Conservation (phyloP, 2,797 vertebrate genomes). For the Pantherophis vulpinus region DNA sequence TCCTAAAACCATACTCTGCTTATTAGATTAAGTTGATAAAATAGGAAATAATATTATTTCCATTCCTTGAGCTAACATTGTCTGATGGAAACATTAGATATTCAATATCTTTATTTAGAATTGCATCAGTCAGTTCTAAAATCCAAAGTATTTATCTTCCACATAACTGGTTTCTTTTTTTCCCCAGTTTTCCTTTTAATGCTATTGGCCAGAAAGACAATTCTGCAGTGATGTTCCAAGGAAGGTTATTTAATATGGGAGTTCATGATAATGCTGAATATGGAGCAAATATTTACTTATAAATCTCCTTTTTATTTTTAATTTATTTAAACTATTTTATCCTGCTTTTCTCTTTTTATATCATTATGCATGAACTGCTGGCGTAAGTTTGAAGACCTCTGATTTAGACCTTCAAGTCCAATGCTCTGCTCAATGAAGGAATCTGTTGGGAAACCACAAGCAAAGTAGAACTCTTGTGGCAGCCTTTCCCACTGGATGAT, state of each 20-base stretch:
- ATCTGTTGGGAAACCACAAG: neutral
- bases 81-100: neutral
- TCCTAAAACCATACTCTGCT: neutral
- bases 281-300: neutral
- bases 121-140: neutral
- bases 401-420: neutral
- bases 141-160: neutral
- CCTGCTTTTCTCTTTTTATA: neutral
- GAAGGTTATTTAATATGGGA: neutral
- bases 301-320: neutral
- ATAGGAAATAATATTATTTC: neutral
- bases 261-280: neutral
- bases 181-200: neutral
- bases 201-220: neutral
- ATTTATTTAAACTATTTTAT: neutral
- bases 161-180: neutral
- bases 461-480: neutral
- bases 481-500: neutral
- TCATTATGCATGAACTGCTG: neutral
- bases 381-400: no score
- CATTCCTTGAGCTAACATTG: neutral
- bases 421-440: neutral
- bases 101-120: neutral
- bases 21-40: neutral
- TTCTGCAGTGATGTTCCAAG: neutral